Base-by-base conservation (phyloP, 2,113 vertebrate genomes). In the Nibea albiflora region DNA sequence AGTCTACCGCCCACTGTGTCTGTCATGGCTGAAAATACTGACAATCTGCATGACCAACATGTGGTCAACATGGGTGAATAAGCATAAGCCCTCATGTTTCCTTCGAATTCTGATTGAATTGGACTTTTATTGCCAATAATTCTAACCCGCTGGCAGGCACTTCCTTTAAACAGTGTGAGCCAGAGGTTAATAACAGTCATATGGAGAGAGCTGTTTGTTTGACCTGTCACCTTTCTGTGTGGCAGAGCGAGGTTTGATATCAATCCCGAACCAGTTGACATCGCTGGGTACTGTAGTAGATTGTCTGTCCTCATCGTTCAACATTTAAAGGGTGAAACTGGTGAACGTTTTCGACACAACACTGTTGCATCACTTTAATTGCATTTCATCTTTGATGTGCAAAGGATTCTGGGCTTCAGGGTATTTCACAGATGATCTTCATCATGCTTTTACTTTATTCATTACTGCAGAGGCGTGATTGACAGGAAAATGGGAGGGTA, bases 111-210 rank as follows among this genome's bases (percentile, higher is more conserved):
- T 88, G 81, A 91, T 90, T 83, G 78, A 73, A 85, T 68, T 84
- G 64, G 78, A 85, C 58, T 81, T 89, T 81, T 85, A 89, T 85
- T 76, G 76, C 65, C 85, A 52, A 87, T 84, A 78, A 58, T 47
- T 90, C 75, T 70, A 35, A 73, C 52, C 46, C 0, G 1, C 68
- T 79, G 82, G 49, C 90, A 87, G 78, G 5, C 66, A 52, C 75
- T 70, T 80, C 56, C 68, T 81, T 78, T 60, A 64, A 76, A 28
- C 76, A 70, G 67, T 69, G 60, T 76, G 85, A 85, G 68, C 65
- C 78, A 20, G 77, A 90, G 90, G 90, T 86, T 87, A 89, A 84
- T 80, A 66, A 81, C 72, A 50, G 57, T 80, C 75, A 78, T 52
- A 57, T 65, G 64, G 75, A 46, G 62, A 28, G 20, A 78, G 58